Conservation (phyloP, 2,113 vertebrate species). For the Diphyllodes magnificus region DNA sequence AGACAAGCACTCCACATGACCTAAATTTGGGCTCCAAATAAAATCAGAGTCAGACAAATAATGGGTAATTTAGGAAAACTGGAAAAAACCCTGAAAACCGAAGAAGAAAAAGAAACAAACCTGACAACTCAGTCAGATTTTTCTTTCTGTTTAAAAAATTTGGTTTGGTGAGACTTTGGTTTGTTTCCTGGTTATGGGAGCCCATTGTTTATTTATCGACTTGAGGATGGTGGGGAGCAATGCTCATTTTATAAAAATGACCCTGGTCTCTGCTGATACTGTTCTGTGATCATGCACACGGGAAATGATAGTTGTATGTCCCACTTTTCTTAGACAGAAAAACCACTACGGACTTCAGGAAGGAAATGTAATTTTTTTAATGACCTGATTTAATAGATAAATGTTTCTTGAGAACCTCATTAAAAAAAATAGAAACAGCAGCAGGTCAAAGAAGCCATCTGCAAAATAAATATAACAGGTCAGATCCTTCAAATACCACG, state of each 20-base stretch:
- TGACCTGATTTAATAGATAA: conserved; percentile 37
- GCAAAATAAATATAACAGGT: conserved; percentile 28
- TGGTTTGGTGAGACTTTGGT: background rate
- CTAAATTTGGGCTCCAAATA: background rate
- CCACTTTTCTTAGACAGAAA: conserved; percentile 20
- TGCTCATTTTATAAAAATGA: background rate
- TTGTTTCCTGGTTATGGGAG: background rate
- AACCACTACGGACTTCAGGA: background rate
- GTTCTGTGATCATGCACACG: background rate
- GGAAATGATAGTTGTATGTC: background rate
- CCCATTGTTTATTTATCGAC: background rate
- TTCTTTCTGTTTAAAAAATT: background rate
- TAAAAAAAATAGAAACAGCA: conserved; percentile 1
- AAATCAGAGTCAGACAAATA: background rate
- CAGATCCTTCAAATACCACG: background rate
- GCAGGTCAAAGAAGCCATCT: conserved; percentile 22
- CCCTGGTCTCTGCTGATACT: background rate
- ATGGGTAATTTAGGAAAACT: background rate
- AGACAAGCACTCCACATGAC: background rate
- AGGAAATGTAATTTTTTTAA: conserved; percentile 43
- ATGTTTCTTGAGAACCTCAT: conserved; percentile 27
- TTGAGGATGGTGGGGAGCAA: background rate
- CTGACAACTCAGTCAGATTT: background rate
- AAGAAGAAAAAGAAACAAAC: background rate
- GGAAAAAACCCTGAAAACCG: background rate